phyloP scores from a whole-genome alignment of 2,113 vertebrate species.

The Oreochromis aureus region DNA sequence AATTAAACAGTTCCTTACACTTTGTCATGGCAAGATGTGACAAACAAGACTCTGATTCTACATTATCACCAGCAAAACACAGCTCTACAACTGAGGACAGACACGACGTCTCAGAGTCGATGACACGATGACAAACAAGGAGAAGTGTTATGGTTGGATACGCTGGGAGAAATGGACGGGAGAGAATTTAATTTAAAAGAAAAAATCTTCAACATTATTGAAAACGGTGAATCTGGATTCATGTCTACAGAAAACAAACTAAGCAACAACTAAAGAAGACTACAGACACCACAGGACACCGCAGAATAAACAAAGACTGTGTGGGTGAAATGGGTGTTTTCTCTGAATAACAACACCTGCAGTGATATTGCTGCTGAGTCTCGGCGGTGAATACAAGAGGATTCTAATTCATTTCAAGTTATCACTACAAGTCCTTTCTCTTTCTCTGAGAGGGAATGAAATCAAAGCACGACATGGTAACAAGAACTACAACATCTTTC shows the following conservation, averaged over 20 bases:
- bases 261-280: slow-evolving; percentile 4
- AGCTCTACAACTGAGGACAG: slow-evolving; percentile 4
- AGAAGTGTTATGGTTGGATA: background rate
- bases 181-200: background rate
- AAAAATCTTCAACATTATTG: background rate
- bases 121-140: background rate
- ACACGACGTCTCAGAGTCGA: background rate
- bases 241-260: background rate
- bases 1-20: slow-evolving; percentile 28
- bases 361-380: background rate
- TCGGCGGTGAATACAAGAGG: background rate
- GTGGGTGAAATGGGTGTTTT: background rate
- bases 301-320: slow-evolving; percentile 12
- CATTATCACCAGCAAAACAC: slow-evolving; percentile 21
- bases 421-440: background rate
- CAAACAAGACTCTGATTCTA: slow-evolving; percentile 17
- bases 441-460: slow-evolving; percentile 6
- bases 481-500: slow-evolving; percentile 48
- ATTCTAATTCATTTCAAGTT: slow-evolving; percentile 13
- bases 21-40: slow-evolving; percentile 51
- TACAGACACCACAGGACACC: slow-evolving; percentile 13
- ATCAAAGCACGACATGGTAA: slow-evolving; percentile 64
- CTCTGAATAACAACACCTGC: background rate
- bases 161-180: background rate
- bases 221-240: background rate